phyloP scores from a whole-genome alignment of 92 coral and sea anemone genomes.

The Zoanthus gigantus region DNA sequence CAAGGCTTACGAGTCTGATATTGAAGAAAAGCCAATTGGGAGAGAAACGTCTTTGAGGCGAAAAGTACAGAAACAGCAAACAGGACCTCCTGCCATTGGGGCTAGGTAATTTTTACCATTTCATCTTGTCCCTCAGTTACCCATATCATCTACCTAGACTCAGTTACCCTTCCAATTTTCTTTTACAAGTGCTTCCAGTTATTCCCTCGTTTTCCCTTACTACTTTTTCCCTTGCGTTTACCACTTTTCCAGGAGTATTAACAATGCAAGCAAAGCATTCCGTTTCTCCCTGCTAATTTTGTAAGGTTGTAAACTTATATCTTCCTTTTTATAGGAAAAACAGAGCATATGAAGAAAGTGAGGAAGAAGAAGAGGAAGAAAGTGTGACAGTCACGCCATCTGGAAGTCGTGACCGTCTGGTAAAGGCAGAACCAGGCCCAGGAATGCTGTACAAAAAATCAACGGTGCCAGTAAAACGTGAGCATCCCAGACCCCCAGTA shows the following conservation, averaged over 20 bases:
- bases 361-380: slow-evolving; percentile 44
- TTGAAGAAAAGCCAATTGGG: slow-evolving; percentile 32
- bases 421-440: slow-evolving; percentile 41
- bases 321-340: slow-evolving; percentile 2
- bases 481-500: slow-evolving; percentile 11
- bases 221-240: too few relatives aligned
- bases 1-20: slow-evolving; percentile 24
- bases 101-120: slow-evolving; percentile 6
- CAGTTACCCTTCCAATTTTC: too few relatives aligned
- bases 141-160: too few relatives aligned
- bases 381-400: slow-evolving; percentile 42
- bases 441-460: slow-evolving; percentile 35
- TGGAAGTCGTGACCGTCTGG: slow-evolving; percentile 42
- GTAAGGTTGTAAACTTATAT: neutral
- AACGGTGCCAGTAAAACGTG: slow-evolving; percentile 12
- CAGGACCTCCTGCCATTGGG: slow-evolving; percentile 3
- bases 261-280: neutral
- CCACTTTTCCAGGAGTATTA: too few relatives aligned
- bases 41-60: slow-evolving; percentile 37
- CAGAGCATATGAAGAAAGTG: slow-evolving; percentile 33
- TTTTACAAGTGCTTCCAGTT: too few relatives aligned
- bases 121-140: too few relatives aligned
- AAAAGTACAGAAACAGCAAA: slow-evolving; percentile 42
- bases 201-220: too few relatives aligned
- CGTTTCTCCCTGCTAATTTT: neutral